A percentile compares a stretch with the other conserved stretches of the same genome.
phyloP scores from a whole-genome alignment of 2,888 invertebrate genomes.

The Ditylenchus weischeri region DNA sequence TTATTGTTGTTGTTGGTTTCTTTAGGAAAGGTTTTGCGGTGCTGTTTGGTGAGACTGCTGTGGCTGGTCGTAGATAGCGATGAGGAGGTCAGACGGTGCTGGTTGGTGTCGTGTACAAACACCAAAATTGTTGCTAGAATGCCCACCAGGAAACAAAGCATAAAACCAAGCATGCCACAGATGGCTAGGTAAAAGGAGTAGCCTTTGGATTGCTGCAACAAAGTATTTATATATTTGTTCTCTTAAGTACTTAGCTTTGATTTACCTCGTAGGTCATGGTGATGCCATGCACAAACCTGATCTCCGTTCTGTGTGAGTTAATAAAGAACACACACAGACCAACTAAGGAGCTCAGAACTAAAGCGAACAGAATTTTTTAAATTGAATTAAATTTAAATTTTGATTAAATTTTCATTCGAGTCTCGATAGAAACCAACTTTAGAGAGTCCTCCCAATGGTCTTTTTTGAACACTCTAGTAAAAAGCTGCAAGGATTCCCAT shows the following conservation, averaged over 20 bases:
- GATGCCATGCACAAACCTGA: conserved; percentile 36
- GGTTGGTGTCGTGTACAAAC: conserved; percentile 34
- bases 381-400: too few relatives aligned
- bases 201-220: conserved; percentile 35
- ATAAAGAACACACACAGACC: conserved; percentile 33
- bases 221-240: neutral
- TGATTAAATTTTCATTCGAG: too few relatives aligned
- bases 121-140: conserved; percentile 31
- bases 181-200: conserved; percentile 39
- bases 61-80: conserved; percentile 14
- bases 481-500: neutral
- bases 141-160: conserved; percentile 31
- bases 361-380: neutral
- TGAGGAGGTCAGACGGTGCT: conserved; percentile 18
- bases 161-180: conserved; percentile 18
- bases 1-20: conserved; percentile 14
- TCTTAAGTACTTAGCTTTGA: neutral
- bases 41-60: neutral
- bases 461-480: neutral
- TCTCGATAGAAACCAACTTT: too few relatives aligned
- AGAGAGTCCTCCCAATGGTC: too few relatives aligned
- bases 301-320: conserved; percentile 33
- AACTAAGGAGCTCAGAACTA: conserved; percentile 18
- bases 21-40: conserved; percentile 32
- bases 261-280: conserved; percentile 35